Conservation (phyloP, 1,140 invertebrate genomes). For the Camponotus vicinus region DNA sequence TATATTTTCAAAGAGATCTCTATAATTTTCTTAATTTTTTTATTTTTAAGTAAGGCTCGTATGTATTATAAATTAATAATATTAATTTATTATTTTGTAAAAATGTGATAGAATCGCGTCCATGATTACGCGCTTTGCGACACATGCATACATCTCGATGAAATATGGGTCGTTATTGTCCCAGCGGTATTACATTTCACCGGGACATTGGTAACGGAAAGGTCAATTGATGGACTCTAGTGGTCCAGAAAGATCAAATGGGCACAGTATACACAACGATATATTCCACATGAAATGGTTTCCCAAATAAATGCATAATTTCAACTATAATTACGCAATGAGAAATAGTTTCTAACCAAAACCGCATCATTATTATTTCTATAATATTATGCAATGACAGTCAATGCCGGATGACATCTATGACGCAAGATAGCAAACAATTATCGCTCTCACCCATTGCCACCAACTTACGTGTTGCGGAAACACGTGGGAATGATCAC, state of each 20-base stretch:
- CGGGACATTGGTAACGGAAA: conserved; percentile 52
- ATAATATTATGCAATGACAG: conserved; percentile 16
- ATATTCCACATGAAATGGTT: conserved; percentile 10
- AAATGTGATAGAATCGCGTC: too few relatives aligned
- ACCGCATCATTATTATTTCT: neutral
- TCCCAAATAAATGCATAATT: neutral
- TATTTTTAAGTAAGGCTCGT: neutral
- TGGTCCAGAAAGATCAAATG: conserved; percentile 37
- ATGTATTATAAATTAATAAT: neutral
- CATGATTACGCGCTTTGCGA: neutral
- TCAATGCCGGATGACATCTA: neutral
- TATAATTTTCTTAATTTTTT: neutral
- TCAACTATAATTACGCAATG: neutral
- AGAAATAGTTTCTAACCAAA: conserved; percentile 2
- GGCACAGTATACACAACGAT: neutral
- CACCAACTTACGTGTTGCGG: conserved; percentile 22
- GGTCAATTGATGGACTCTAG: conserved; percentile 54
- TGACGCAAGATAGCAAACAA: conserved; percentile 48
- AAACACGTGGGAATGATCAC: conserved; percentile 60
- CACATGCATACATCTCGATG: conserved; percentile 2
- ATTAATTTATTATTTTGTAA: neutral
- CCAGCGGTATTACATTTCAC: conserved; percentile 57
- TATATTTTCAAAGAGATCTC: neutral
- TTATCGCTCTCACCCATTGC: conserved; percentile 53
- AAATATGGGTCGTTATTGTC: conserved; percentile 45